Base-by-base conservation (phyloP, 2,113 vertebrate species). In the Thunnus maccoyii region DNA sequence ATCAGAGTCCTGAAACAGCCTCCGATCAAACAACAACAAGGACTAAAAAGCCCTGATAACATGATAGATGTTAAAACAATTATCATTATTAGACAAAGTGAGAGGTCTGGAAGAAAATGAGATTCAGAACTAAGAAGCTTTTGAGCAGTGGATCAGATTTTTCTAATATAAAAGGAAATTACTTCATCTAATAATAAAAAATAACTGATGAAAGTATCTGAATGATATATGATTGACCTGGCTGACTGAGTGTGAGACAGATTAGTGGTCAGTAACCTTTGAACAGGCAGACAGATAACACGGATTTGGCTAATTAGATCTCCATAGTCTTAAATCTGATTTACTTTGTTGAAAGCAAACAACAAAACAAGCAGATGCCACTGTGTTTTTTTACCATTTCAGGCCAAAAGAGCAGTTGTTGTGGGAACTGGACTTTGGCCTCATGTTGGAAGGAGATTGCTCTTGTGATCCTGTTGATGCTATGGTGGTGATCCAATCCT, bases 301-400 rank as follows among this genome's bases (percentile, higher is more conserved):
- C 3, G 62, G 83, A 80, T 88, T 88, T 87, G 36, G 50, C 11
- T 86, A 80, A 89, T 91, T 81, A 30, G 73, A 86, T 88, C 83
- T 46, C 22, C 55, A 46, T 0, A 1, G 20, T 62, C 70, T 70
- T 67, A 55, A 65, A 76, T 83, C 62, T 50, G 48, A 84, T 88
- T 89, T 30, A 13, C 70, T 76, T 80, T 78, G 56, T 86, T 77
- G 41, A 15, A 58, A 75, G 66, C 27, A 82, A 86, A 75, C 61
- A 61, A 17, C 51, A 54, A 73, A 72, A 76, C 69, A 58, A 32
- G 16, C 73, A 41, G 48, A 63, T 32, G 77, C 4, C 1, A 1
- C 36, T n/a, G n/a, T 14, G 4, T 67, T 57, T 79, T 48, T 36
- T 36, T 41, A 1, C 22, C 17, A 6, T 55, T 71, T 72, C 10